Conservation (phyloP, 2,888 invertebrate species). For the Chalcis sispes region DNA sequence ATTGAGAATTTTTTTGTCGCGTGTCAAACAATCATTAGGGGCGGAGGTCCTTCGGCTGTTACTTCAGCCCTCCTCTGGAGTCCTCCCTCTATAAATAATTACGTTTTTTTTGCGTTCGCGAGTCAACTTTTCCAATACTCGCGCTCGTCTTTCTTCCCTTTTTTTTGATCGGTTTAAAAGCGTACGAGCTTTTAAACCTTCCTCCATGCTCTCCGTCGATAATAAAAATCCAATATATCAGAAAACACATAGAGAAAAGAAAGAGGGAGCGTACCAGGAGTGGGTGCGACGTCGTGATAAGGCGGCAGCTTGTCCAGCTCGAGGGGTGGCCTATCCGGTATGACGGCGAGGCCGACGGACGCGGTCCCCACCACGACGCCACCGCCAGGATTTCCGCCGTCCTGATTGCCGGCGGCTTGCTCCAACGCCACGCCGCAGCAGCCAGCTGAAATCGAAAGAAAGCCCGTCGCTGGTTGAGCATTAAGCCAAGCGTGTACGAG, state of each 20-base stretch:
- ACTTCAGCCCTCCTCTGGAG: too few species aligned
- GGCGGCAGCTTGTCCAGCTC: constrained; percentile 75
- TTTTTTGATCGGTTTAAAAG: too few species aligned
- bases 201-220: background rate
- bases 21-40: constrained; percentile 7
- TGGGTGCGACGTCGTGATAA: constrained; percentile 75
- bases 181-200: too few species aligned
- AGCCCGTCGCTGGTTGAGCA: background rate
- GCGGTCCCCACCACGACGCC: constrained; percentile 65
- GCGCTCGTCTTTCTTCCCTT: too few species aligned
- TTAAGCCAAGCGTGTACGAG: constrained; percentile 14
- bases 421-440: constrained; percentile 73
- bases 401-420: constrained; percentile 62
- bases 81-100: too few species aligned
- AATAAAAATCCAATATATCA: constrained; percentile 26
- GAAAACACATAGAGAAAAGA: too few species aligned
- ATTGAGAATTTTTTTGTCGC: background rate
- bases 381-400: constrained; percentile 66
- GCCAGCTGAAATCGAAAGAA: constrained; percentile 65
- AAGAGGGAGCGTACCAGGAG: constrained; percentile 67
- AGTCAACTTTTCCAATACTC: background rate
- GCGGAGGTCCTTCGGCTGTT: background rate
- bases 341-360: constrained; percentile 73
- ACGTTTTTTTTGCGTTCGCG: too few species aligned
- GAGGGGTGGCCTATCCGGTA: constrained; percentile 74